Evolutionary conservation across 1,140 invertebrate genomes (phyloP), one percentile per base, ranked within the genome.

Genomic region (Uloborus diversus): DNA sequence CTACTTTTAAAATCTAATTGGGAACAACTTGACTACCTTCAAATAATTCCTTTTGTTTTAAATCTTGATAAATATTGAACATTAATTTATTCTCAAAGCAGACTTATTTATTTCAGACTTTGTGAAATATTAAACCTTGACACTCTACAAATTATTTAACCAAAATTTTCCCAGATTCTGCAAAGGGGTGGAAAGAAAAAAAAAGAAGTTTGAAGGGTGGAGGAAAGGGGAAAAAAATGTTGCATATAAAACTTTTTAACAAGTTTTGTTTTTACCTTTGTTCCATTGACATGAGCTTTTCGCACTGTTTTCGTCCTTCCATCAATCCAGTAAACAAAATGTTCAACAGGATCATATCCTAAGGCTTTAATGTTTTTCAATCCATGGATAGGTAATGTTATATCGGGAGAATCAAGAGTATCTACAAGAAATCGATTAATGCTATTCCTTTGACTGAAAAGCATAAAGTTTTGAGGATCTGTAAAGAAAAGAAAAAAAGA

Each of bases 271-370:
- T 20, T 83, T 85, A 87, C 86, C 49, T 84, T 82, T 27, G 91
- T 88, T 68, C 92, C 91, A 86, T 93, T 91, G 71, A 92, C 89
- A 83, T 90, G 83, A 0, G 91, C 96, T 7, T 96, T 89, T 85
- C 95, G 96, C 47, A 98, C 95, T 4, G 92, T 93, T 84, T 93
- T 93, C 57, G 95, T 92, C 79, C 93, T 93, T 57, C 92, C 92
- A 85, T 98, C 96, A 0, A 95, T 94, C 95, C 96, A 98, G 86
- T 95, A 98, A 42, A 98, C 86, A 82, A 96, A 94, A 85, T 95
- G 92, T 23, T 86, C 83, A 51, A 89, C 90, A 0, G 93, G 92
- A 82, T 90, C 93, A 83, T 95, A 95, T 86, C 97, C 96, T 35
- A 99, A 86, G 0, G 94, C 92, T 83, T 94, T 92, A 35, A 98